A percentile compares a stretch with the other conserved stretches of the same genome.
phyloP scores from a whole-genome alignment of 1,140 invertebrate genomes.

The Macrotrachela quadricornifera region DNA sequence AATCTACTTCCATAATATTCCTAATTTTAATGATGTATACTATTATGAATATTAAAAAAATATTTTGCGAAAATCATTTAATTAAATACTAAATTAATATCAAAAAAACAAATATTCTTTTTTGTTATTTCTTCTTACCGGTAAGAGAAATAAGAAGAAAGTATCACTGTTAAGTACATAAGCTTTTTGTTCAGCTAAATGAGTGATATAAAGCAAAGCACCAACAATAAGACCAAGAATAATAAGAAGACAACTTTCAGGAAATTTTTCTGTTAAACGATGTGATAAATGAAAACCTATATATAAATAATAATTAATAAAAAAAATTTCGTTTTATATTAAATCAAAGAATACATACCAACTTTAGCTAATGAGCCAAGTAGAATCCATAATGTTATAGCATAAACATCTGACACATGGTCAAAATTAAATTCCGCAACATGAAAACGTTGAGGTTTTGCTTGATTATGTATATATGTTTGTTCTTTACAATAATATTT shows the following conservation, averaged over 20 bases:
- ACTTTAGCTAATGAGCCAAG: conserved; percentile 5
- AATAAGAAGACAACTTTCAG: conserved; percentile 82
- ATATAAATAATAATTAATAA: background rate
- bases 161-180: conserved; percentile 22
- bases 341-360: background rate
- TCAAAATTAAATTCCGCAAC: conserved; percentile 8
- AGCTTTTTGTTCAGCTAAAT: conserved; percentile 12
- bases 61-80: too few relatives aligned
- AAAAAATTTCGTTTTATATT: too few relatives aligned
- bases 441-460: background rate
- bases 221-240: conserved; percentile 78
- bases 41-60: too few relatives aligned
- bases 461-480: too few relatives aligned
- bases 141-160: conserved; percentile 29
- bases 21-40: too few relatives aligned
- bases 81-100: too few relatives aligned
- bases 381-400: conserved; percentile 7
- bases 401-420: conserved; percentile 5
- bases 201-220: conserved; percentile 2
- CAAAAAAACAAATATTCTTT: too few relatives aligned
- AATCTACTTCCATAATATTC: too few relatives aligned
- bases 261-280: conserved; percentile 19
- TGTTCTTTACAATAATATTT: too few relatives aligned
- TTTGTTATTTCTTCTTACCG: background rate
- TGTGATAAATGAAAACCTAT: conserved; percentile 4